Evolutionary conservation across 2,797 vertebrate genomes (phyloP), one percentile per base, ranked within the genome.

Genomic region (Labeo calbasu): DNA sequence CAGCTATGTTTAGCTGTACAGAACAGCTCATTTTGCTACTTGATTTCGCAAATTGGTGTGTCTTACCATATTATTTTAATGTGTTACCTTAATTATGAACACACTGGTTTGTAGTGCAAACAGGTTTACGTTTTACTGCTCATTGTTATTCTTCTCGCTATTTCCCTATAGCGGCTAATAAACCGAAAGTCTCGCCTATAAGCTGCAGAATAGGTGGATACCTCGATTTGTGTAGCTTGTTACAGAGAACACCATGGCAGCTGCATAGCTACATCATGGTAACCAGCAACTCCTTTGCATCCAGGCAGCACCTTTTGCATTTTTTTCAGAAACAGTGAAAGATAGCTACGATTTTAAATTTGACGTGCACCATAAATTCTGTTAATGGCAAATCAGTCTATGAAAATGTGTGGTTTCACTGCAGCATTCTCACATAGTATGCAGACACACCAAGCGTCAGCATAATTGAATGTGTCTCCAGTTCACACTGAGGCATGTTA

Each of bases 401-500:
- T 19, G 51, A 70, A 36, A 72, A 46, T 71, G 53, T 46, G 12
- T 28, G 50, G n/a, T 28, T 11, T 73, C 50, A 53, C 25, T 32
- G 48, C 50, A 50, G n/a, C 13, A 25, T 50, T 71, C 7, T 71
- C n/a, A 48, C n/a, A 71, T 25, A 50, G 50, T 25, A 50, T 9
- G 13, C 43, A 71, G 6, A 36, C 63, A 70, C 46, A 50, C 9
- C 70, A 13, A 55, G 2, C 0, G 0, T n/a, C 71, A 55, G 2
- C 5, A 1, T 53, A 53, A 73, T 53, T 73, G 48, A 73, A 73
- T 53, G 25, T 43, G 79, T 71, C n/a, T 61, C 51, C n/a, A 43
- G 36, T 63, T 77, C 53, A 48, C 25, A 57, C 55, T 21, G 43
- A 53, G 10, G 57, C 13, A 28, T 68, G 9, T 53, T 57, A 43